phyloP scores from a whole-genome alignment of 2,888 invertebrate species.

The Elmis aenea region DNA sequence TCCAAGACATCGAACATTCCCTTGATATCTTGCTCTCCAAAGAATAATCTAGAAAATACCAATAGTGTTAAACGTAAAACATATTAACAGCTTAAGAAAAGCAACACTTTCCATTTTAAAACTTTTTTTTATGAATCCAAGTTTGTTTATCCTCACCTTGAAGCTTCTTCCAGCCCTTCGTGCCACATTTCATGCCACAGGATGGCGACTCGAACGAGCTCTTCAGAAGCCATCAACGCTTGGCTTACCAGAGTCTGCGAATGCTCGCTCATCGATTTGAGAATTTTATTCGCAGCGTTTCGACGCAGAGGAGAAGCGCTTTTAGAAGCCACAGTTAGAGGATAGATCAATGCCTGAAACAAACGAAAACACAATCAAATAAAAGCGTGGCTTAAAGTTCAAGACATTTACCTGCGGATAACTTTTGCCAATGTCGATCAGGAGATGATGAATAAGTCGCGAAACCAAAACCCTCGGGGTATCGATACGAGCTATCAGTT shows the following conservation, averaged over 20 bases:
- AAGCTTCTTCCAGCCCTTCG: constrained; percentile 94
- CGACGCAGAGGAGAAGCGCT: constrained; percentile 80
- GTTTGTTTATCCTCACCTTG: constrained; percentile 45
- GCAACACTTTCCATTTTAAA: too few relatives aligned
- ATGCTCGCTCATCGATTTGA: constrained; percentile 94
- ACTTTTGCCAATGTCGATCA: constrained; percentile 95
- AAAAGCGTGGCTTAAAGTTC: too few relatives aligned
- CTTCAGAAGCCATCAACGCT: constrained; percentile 94
- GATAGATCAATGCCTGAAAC: constrained; percentile 91
- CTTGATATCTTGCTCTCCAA: constrained; percentile 91
- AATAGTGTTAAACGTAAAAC: too few relatives aligned
- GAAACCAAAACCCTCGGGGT: constrained; percentile 85
- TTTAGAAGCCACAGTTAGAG: constrained; percentile 95
- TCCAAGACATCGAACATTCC: constrained; percentile 96
- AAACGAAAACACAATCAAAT: too few relatives aligned
- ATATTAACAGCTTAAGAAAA: too few relatives aligned
- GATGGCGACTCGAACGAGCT: constrained; percentile 95
- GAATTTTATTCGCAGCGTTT: constrained; percentile 88
- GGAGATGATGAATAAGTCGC: constrained; percentile 83
- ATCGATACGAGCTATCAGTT: constrained; percentile 96
- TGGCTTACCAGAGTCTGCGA: constrained; percentile 89
- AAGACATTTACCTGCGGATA: constrained; percentile 71
- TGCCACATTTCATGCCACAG: constrained; percentile 99
- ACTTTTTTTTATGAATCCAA: neutral
- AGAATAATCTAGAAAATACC: constrained; percentile 73